These are phyloP conservation scores for Pyrrhia umbra DNA, from an alignment of 2,888 invertebrate species.

Conservation along the genomic window DNA sequence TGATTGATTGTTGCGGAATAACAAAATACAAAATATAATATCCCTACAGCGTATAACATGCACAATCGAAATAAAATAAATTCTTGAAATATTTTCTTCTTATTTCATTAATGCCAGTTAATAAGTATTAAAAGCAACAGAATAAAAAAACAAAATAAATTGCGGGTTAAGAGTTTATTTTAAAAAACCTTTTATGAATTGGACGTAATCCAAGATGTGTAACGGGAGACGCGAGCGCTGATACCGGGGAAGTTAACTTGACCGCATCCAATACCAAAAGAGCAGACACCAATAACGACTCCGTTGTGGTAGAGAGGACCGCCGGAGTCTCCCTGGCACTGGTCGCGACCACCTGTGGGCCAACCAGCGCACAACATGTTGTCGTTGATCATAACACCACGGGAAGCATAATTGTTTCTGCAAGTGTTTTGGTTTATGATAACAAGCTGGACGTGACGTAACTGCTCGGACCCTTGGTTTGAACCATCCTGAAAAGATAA, in stretches of 20 bases:
- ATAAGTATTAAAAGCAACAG: too few species aligned
- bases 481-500: not conserved
- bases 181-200: conserved; percentile 65
- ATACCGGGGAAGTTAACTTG: conserved; percentile 68
- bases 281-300: conserved; percentile 72
- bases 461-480: conserved; percentile 58
- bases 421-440: conserved; percentile 67
- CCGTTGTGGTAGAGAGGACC: conserved; percentile 77
- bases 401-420: conserved; percentile 58
- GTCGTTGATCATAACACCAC: conserved; percentile 53
- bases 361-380: conserved; percentile 67
- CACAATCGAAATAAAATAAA: too few species aligned
- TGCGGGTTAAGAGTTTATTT: not conserved
- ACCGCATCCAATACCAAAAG: conserved; percentile 69
- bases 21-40: too few species aligned
- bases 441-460: conserved; percentile 71
- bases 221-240: conserved; percentile 71
- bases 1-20: too few species aligned
- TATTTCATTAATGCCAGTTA: too few species aligned
- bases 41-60: too few species aligned
- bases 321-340: conserved; percentile 80
- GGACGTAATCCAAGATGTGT: conserved; percentile 70
- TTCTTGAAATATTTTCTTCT: too few species aligned
- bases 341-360: conserved; percentile 77
- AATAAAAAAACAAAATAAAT: not conserved